Evolutionary conservation across 2,888 invertebrate species (phyloP), one percentile per base, ranked within the genome.

Genomic region (Rugalucina vietnamica): DNA sequence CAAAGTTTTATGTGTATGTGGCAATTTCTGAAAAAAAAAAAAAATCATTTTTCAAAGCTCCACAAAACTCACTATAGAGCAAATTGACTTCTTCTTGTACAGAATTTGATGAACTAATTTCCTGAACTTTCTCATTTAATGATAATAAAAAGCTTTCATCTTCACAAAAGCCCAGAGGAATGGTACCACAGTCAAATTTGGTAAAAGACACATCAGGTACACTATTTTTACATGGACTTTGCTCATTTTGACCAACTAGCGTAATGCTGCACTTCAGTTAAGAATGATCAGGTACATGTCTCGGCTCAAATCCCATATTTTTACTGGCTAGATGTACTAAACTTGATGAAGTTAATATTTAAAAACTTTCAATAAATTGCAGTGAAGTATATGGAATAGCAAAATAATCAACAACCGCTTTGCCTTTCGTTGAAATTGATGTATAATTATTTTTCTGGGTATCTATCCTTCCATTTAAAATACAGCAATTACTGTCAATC

Each of bases 381-480:
- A 60, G 29, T 8, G 60, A 60, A 8, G 18, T 60, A 29, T 29
- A 60, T 5, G 60, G 60, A 29, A 60, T 32, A 27, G 60, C 60
- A 60, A 54, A 54, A 54, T 54, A 54, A n/a, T 60, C 60, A 21
- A 60, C 60, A 60, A 60, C 60, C 8, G 60, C 60, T 60, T 29
- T 60, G 29, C 60, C 60, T 60, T 60, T 60, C 4, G 18, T 32
- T 60, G 60, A 60, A 60, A 60, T 29, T 27, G 60, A 60, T 27
- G 60, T 29, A 60, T 29, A 60, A 29, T 4, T 18, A 60, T 60
- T 60, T 27, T 60, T 60, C 29, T 60, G 60, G 5, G 27, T 3
- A 60, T 60, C 60, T 60, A 60, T 37, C 37, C 72, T 71, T 24
- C 72, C 72, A 71, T 71, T 71, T 71, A 71, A n/a, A 39, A 71